Evolutionary conservation across 2,113 vertebrate species (phyloP).

Genomic region (Elgaria multicarinata): DNA sequence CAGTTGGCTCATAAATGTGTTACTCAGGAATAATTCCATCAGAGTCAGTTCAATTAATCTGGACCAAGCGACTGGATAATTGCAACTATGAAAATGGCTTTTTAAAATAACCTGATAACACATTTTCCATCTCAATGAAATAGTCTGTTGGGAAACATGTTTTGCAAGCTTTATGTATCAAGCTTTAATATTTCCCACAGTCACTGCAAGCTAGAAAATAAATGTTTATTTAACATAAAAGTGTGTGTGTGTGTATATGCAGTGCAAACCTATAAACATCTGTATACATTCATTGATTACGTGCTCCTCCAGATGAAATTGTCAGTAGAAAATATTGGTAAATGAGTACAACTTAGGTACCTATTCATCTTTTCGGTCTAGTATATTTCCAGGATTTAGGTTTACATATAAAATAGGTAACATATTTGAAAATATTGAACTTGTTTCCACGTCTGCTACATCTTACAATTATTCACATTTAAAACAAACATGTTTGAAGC

Average conservation of each 20-base stretch:
- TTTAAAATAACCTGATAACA: background rate
- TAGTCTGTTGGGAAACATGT: background rate
- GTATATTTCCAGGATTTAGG: conserved; percentile 45
- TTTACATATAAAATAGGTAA: conserved; percentile 34
- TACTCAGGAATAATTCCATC: conserved; percentile 6
- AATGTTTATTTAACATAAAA: background rate
- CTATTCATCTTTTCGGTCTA: conserved; percentile 17
- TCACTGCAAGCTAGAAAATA: conserved; percentile 59
- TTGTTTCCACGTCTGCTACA: conserved; percentile 20
- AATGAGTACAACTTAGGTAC: conserved; percentile 30
- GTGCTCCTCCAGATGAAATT: conserved; percentile 1
- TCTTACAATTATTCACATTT: conserved; percentile 45
- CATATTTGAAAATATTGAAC: conserved; percentile 46
- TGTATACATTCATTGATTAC: background rate
- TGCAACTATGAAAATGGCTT: background rate
- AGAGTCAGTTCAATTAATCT: conserved; percentile 4
- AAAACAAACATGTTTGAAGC: conserved; percentile 40
- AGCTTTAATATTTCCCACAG: conserved; percentile 41
- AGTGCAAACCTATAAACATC: background rate
- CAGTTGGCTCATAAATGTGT: background rate
- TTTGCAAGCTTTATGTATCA: background rate
- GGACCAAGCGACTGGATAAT: background rate
- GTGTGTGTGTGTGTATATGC: background rate
- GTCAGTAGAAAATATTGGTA: conserved; percentile 46
- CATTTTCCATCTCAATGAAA: background rate